Evolutionary conservation across 2,888 invertebrate genomes (phyloP).

Genomic region (Drosophila subquinaria): DNA sequence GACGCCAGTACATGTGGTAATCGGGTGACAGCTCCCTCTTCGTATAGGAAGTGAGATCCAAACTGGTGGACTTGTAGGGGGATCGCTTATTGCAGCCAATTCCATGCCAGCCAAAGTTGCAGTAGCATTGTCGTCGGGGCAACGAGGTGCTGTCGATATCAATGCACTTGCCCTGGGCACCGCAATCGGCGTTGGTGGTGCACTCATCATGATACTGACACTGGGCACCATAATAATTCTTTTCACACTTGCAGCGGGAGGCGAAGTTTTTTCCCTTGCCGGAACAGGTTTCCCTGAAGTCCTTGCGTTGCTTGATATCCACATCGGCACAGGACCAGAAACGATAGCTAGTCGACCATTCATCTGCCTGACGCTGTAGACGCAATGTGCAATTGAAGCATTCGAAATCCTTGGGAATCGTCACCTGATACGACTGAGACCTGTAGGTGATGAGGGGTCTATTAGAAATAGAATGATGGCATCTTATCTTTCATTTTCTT

Average conservation of each 20-base stretch:
- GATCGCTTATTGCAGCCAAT: conserved; percentile 93
- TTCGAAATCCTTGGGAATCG: conserved; percentile 92
- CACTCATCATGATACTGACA: conserved; percentile 97
- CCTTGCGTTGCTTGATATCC: conserved; percentile 91
- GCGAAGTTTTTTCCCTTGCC: conserved; percentile 93
- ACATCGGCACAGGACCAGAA: conserved; percentile 99
- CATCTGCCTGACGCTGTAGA: conserved; percentile 94
- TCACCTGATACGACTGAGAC: conserved; percentile 92
- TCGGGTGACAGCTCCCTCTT: conserved; percentile 90
- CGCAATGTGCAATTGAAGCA: conserved; percentile 96
- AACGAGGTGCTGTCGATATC: conserved; percentile 92
- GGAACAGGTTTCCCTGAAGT: conserved; percentile 93
- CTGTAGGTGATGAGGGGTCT: conserved; percentile 86
- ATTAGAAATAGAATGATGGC: background rate
- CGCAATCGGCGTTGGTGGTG: conserved; percentile 93
- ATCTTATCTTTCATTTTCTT: conserved; percentile 86
- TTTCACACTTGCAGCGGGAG: conserved; percentile 92
- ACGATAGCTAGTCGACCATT: conserved; percentile 94
- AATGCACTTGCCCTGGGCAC: conserved; percentile 93
- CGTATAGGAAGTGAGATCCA: conserved; percentile 90
- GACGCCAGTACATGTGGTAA: conserved; percentile 93
- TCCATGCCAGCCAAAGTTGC: conserved; percentile 95
- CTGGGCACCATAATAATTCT: conserved; percentile 91
- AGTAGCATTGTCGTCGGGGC: conserved; percentile 95
- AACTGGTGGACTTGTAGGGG: conserved; percentile 90